phyloP scores from a whole-genome alignment of 2,113 vertebrate species.

The Zapornia atra region DNA sequence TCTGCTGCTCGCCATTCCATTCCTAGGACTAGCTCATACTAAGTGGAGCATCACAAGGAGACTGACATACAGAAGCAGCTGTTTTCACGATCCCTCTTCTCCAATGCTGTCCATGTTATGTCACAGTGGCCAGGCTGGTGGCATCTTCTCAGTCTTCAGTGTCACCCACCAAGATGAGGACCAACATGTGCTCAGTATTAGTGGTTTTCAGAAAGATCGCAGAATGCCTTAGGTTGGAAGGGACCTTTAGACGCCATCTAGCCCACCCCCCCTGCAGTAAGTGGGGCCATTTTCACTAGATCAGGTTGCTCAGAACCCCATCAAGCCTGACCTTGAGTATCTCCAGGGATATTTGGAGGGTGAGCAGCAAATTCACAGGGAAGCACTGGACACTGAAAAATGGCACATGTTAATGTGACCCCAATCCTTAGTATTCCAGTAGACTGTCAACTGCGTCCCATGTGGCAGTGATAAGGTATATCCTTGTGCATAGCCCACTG shows the following conservation, averaged over 20 bases:
- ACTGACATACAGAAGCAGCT: neutral
- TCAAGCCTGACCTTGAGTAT: no score
- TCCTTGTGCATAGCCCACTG: neutral
- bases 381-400: neutral
- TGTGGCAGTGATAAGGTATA: neutral
- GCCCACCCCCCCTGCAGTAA: no score
- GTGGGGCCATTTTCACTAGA: no score
- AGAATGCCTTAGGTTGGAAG: no score
- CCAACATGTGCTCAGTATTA: no score
- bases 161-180: neutral
- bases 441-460: neutral
- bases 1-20: neutral
- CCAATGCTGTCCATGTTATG: accelerated
- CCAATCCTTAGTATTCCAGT: neutral
- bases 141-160: neutral
- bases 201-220: neutral
- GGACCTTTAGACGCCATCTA: no score
- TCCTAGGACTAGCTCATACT: neutral
- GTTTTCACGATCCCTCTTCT: neutral
- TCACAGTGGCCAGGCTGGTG: neutral
- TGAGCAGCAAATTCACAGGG: neutral
- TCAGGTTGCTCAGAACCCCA: no score
- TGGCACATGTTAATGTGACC: neutral
- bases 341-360: neutral
- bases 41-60: neutral